A percentile compares a stretch with the other conserved stretches of the same genome.
Evolutionary conservation across 2,797 vertebrate species (phyloP).

Genomic region (Tragelaphus oryx): DNA sequence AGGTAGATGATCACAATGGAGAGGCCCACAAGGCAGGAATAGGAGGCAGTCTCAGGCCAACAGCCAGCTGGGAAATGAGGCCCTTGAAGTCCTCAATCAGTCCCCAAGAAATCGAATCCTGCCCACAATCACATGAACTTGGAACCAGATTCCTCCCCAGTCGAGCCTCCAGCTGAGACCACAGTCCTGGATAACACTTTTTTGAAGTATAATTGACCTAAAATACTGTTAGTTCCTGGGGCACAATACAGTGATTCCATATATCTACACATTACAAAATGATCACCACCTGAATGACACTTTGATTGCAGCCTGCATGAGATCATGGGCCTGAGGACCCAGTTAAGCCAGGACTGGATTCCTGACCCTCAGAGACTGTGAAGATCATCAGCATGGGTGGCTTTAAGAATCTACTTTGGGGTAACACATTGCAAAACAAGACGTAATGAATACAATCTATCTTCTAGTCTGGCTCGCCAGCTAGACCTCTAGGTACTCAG

Average conservation of each 20-base stretch:
- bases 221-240: background rate
- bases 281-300: background rate
- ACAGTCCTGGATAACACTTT: background rate
- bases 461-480: background rate
- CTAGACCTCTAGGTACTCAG: background rate
- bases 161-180: background rate
- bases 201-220: background rate
- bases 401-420: background rate
- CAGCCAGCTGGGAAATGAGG: background rate
- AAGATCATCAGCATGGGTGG: background rate
- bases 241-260: background rate
- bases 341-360: background rate
- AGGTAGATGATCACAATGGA: background rate
- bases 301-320: background rate
- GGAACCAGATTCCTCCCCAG: background rate
- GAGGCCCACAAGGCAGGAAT: background rate
- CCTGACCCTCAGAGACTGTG: background rate
- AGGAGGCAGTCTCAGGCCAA: background rate
- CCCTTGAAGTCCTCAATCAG: background rate
- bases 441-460: background rate
- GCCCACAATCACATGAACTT: background rate
- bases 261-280: background rate
- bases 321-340: fast-evolving
- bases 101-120: background rate
- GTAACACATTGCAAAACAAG: background rate